Base-by-base conservation (phyloP, 1,140 invertebrate species). In the Drosophila quadrilineata region DNA sequence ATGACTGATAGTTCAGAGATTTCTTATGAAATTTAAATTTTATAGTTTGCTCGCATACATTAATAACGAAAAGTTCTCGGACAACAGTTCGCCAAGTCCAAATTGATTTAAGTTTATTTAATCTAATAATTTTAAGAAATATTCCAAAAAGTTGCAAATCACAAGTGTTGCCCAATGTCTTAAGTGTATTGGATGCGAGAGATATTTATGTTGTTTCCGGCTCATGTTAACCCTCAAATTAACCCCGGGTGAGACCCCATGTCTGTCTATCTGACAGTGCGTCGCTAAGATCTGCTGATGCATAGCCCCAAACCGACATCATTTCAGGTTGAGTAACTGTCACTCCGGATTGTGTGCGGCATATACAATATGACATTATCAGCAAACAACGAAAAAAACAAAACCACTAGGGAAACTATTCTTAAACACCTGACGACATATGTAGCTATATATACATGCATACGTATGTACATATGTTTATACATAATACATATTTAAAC, bases 371-470 rank as follows among this genome's bases (percentile, higher is more conserved):
- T 33, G 56, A 49, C 58, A 72, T 70, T 71, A 66, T 66, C 67
- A 72, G 45, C 57, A 73, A 76, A 76, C 29, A 71, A n/a, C n/a
- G n/a, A n/a, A n/a, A n/a, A n/a, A n/a, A n/a, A n/a, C n/a, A n/a
- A n/a, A 77, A 71, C 57, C 73, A 70, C 73, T 63, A 70, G 70
- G n/a, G n/a, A 77, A 76, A 84, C 79, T 82, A 82, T 84, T 82
- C 79, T 82, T 77, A 84, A 75, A 84, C 77, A 82, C 77, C 77
- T 82, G 77, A 82, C 70, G 79, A 67, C 73, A 84, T 72, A 31
- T 38, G 10, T 19, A 12, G 8, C 6, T 40, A 10, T 16, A 46
- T 16, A 58, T 26, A 49, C 57, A 50, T 12, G 5, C 21, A 29
- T 22, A 28, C 31, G 1, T 14, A 14, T 3, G 33, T 9, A 54